phyloP scores from a whole-genome alignment of 2,797 vertebrate species.

The Sebastes itinus region DNA sequence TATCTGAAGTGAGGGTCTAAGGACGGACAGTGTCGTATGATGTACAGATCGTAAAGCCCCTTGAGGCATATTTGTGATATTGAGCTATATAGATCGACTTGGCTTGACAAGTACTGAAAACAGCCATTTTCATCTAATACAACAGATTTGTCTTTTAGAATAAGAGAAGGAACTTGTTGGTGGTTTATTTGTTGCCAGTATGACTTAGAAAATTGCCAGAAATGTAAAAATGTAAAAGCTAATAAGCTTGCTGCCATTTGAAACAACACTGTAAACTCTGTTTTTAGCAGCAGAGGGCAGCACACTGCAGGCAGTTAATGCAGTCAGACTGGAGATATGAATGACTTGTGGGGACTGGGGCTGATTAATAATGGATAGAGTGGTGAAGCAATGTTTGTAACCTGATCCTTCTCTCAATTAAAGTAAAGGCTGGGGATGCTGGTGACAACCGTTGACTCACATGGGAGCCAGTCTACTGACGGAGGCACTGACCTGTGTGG shows the following conservation, averaged over 20 bases:
- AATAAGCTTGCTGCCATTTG: not conserved
- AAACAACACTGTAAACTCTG: not conserved
- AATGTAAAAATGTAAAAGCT: not conserved
- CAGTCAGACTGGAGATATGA: constrained; percentile 5
- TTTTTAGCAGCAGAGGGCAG: constrained; percentile 49
- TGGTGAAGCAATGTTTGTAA: constrained; percentile 43
- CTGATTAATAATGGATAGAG: constrained; percentile 54
- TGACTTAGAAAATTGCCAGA: not conserved
- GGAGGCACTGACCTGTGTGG: constrained; percentile 30
- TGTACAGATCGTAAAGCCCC: not conserved
- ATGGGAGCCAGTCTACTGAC: not conserved
- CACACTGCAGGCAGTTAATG: not conserved
- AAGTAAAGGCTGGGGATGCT: constrained; percentile 2
- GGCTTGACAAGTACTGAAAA: no score
- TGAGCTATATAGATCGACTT: no score
- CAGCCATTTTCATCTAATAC: not conserved
- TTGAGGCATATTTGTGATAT: not conserved
- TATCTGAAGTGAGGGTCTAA: not conserved
- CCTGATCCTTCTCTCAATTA: constrained; percentile 37
- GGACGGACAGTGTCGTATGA: not conserved
- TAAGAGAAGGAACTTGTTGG: not conserved
- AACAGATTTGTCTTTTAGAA: not conserved
- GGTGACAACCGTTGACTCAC: not conserved
- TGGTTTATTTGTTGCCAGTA: not conserved
- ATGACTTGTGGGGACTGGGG: not conserved